Percentiles rank a stretch among this genome's conserved stretches.
Evolutionary conservation across 37 sponge, comb jelly and placozoan species (phyloP).

Genomic region (Oopsacas minuta): DNA sequence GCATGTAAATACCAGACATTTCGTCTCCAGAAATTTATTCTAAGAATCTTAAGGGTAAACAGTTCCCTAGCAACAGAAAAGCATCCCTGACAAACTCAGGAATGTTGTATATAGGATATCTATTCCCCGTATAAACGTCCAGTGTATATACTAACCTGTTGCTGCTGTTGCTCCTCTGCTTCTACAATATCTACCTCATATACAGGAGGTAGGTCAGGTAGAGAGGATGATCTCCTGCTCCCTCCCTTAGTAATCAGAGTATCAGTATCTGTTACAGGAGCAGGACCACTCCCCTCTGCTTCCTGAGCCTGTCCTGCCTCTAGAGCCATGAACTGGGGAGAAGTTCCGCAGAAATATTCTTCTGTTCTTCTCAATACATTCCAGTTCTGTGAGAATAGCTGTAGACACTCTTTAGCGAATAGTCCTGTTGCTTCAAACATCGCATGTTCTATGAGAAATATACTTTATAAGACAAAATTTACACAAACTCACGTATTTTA

Average conservation of each 20-base stretch:
- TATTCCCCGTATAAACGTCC: no score
- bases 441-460: not conserved
- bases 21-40: no score
- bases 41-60: no score
- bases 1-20: no score
- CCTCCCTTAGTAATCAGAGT: not conserved
- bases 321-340: not conserved
- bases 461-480: not conserved
- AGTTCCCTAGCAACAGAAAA: no score
- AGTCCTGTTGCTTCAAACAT: not conserved
- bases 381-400: not conserved
- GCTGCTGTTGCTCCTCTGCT: slow-evolving; percentile 18
- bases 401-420: not conserved
- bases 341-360: not conserved
- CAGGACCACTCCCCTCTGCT: not conserved
- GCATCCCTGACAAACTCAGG: no score
- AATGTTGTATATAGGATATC: no score
- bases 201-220: not conserved
- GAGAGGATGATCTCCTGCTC: not conserved
- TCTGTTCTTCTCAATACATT: not conserved
- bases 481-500: not conserved
- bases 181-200: slow-evolving; percentile 1
- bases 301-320: slow-evolving; percentile 16
- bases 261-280: not conserved
- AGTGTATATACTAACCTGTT: no score